phyloP scores from a whole-genome alignment of 2,113 vertebrate species.

The Scopus umbretta region DNA sequence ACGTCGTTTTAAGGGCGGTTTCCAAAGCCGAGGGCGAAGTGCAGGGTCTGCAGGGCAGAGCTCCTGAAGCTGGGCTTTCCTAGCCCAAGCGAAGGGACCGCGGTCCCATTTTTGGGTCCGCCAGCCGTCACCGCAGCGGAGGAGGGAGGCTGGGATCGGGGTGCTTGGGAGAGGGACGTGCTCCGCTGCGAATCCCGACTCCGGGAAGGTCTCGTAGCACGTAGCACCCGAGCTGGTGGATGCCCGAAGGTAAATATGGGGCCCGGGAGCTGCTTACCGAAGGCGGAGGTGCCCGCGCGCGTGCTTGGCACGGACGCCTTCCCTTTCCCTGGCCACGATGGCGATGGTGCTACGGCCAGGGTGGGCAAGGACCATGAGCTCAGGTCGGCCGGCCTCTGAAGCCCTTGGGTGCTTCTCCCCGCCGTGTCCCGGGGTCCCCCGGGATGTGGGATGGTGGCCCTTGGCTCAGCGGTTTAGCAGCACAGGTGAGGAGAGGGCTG shows the following conservation, averaged over 20 bases:
- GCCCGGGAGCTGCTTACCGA: neutral
- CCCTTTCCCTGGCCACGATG: accelerated
- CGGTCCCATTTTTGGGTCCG: accelerated
- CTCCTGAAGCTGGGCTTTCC: neutral
- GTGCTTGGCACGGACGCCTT: accelerated
- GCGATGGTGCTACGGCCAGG: accelerated
- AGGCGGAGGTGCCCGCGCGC: neutral
- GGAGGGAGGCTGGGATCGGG: neutral
- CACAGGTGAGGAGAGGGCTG: accelerated
- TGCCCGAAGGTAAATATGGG: neutral
- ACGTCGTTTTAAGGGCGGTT: accelerated
- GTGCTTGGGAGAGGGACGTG: accelerated
- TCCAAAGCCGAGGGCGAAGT: accelerated
- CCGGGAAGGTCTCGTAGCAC: neutral
- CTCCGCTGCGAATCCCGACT: neutral
- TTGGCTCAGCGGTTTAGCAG: neutral
- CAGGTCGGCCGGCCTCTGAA: too few relatives aligned
- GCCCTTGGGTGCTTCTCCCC: accelerated
- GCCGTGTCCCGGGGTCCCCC: accelerated
- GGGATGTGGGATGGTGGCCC: accelerated
- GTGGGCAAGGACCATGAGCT: too few relatives aligned
- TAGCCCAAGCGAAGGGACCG: neutral
- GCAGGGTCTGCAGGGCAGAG: neutral
- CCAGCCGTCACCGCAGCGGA: accelerated
- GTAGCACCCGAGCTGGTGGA: neutral